phyloP scores from a whole-genome alignment of 2,888 invertebrate species.

The Tenthredo scrophulariae region DNA sequence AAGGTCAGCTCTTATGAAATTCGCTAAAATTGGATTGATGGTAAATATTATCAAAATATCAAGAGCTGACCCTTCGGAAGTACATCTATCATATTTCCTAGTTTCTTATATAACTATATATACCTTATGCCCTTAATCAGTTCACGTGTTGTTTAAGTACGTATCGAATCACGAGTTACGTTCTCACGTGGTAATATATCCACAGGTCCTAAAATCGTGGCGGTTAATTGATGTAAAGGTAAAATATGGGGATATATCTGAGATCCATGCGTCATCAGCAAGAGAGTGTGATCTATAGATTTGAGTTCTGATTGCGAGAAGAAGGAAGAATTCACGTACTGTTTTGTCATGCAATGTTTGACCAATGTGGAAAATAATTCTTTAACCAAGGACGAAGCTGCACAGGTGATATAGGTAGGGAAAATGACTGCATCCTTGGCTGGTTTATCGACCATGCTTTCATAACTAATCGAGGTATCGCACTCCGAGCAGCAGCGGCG shows the following conservation, averaged over 20 bases:
- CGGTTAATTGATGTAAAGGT: background rate
- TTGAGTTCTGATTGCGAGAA: background rate
- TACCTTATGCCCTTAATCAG: background rate
- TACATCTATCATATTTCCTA: background rate
- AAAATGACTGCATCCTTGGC: slow-evolving; percentile 17
- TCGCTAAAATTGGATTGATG: background rate
- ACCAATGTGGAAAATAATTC: background rate
- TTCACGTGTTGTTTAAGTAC: background rate
- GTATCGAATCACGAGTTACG: background rate
- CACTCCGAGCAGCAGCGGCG: background rate
- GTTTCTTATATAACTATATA: background rate
- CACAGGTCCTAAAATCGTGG: background rate
- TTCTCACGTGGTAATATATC: background rate
- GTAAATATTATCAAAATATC: background rate
- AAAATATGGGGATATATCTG: background rate
- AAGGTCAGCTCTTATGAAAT: background rate
- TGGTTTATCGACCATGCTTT: slow-evolving; percentile 27
- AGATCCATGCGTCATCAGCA: background rate
- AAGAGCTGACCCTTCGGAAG: background rate
- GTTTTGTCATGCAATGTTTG: background rate
- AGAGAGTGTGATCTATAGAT: background rate
- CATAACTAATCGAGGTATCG: slow-evolving; percentile 17
- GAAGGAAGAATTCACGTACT: background rate
- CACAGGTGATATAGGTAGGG: background rate
- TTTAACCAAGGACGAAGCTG: slow-evolving; percentile 2